Percentiles rank a stretch among this genome's conserved stretches.
phyloP scores from a whole-genome alignment of 30 jellyfish, hydroid and myxozoan species.

The Aurelia sp. region DNA sequence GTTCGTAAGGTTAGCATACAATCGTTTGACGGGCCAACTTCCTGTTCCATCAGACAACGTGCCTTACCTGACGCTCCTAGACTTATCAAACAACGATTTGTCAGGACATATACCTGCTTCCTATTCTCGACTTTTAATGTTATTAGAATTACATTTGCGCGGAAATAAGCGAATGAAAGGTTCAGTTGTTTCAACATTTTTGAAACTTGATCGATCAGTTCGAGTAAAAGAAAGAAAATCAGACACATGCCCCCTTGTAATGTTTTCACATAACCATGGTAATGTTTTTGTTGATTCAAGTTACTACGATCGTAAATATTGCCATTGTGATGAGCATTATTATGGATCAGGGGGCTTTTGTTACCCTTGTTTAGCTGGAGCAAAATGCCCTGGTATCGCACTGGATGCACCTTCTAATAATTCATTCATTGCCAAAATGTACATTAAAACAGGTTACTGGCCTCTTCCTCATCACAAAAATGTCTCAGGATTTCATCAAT shows the following conservation, averaged over 20 bases:
- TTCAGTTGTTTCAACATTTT: constrained; percentile 10
- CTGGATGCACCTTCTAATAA: neutral
- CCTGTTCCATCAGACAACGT: constrained; percentile 45
- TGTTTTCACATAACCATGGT: constrained; percentile 60
- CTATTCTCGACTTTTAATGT: constrained; percentile 49
- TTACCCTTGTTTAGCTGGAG: constrained; percentile 31
- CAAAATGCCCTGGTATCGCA: constrained; percentile 31
- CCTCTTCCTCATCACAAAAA: constrained; percentile 51
- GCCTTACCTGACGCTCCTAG: constrained; percentile 40
- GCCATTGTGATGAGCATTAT: constrained; percentile 54
- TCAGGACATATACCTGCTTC: constrained; percentile 45
- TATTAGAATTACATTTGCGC: constrained; percentile 23
- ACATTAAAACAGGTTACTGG: constrained; percentile 31
- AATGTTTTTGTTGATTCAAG: constrained; percentile 34
- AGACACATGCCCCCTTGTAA: constrained; percentile 38
- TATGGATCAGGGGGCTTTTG: constrained; percentile 52
- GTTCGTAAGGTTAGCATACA: constrained; percentile 30
- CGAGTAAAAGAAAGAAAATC: constrained; percentile 12
- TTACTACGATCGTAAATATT: constrained; percentile 50
- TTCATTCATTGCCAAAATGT: constrained; percentile 18
- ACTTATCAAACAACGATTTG: constrained; percentile 25
- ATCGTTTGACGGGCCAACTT: constrained; percentile 15
- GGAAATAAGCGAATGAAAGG: constrained; percentile 38
- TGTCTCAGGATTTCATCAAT: constrained; percentile 16
- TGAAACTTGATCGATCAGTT: constrained; percentile 23